Conservation (phyloP, 2,888 invertebrate genomes). For the Drosophila anomelani region DNA sequence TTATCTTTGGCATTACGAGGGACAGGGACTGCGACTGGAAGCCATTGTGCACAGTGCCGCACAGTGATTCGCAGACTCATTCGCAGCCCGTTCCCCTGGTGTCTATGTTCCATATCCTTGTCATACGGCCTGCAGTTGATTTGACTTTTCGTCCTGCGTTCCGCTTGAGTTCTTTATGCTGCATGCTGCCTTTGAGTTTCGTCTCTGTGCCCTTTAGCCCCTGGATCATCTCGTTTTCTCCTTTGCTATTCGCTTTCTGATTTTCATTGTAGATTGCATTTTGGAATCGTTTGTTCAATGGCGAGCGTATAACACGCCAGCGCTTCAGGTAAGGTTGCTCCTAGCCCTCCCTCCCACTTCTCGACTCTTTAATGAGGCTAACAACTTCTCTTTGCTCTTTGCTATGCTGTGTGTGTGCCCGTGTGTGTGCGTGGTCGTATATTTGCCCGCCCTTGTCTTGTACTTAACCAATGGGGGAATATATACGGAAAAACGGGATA, state of each 20-base stretch:
- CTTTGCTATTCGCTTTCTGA: slow-evolving; percentile 29
- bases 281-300: slow-evolving; percentile 86
- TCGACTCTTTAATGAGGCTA: slow-evolving; percentile 53
- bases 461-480: slow-evolving; percentile 60
- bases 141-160: slow-evolving; percentile 48
- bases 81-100: slow-evolving; percentile 18
- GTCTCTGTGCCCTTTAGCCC: slow-evolving; percentile 4
- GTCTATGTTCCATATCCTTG: slow-evolving; percentile 10
- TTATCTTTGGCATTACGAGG: slow-evolving; percentile 1
- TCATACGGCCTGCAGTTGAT: slow-evolving; percentile 43
- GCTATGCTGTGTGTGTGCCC: slow-evolving; percentile 13
- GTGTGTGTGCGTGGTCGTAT: slow-evolving; percentile 2
- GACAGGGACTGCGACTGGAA: slow-evolving; percentile 2
- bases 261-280: slow-evolving; percentile 88
- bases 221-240: slow-evolving; percentile 19
- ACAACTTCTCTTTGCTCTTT: slow-evolving; percentile 42
- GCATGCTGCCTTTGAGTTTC: slow-evolving; percentile 55
- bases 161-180: slow-evolving; percentile 52
- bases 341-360: slow-evolving; percentile 8
- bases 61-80: slow-evolving; percentile 18
- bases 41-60: slow-evolving; percentile 24
- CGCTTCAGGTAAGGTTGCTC: slow-evolving; percentile 87
- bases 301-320: slow-evolving; percentile 85
- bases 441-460: slow-evolving; percentile 71
- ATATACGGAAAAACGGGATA: slow-evolving; percentile 9